Evolutionary conservation across 2,797 vertebrate species (phyloP), one percentile per base, ranked within the genome.

Genomic region (Epinephelus awoara): DNA sequence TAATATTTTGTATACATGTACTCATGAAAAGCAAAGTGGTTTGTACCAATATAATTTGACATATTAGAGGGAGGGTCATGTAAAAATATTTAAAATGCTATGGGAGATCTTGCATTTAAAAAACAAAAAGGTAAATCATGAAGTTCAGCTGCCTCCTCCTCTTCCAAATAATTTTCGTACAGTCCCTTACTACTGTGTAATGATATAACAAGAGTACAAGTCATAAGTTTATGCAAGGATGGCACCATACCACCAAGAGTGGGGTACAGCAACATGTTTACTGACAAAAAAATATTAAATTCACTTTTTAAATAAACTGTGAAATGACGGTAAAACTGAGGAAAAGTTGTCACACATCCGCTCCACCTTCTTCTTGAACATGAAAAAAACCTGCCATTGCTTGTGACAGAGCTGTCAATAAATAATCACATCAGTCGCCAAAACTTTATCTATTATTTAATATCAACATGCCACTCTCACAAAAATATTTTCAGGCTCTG

Each of bases 351-450:
- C 7, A 0, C 6, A 10, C 2, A 40, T 40, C 18, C 13, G 29
- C 40, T 34, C 23, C 49, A 13, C 2, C 27, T 14, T 57, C 9
- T 34, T 66, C 23, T 47, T 19, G 17, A 58, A 50, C 18, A 47
- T 13, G 5, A 67, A 52, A 55, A 44, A 61, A 67, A 55, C 13
- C 29, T 3, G 17, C 25, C 47, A 46, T 11, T 47, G 13, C 46
- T 79, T 55, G 52, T 66, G 51, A 66, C 25, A 52, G 5, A 56
- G 65, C 58, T 76, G 72, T 72, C 70, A 67, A 71, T 61, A 73
- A 81, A 78, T 66, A 75, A 62, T 65, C 42, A 51, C n/a, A 73
- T 40, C 42, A 50, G 40, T 17, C 25, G n/a, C 63, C 18, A 64
- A 67, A 64, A 80, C 34, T 46, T 57, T 18, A 52, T 69, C 46